Evolutionary conservation across 2,888 invertebrate genomes (phyloP), one percentile per base, ranked within the genome.

Genomic region (Drosophila hamatofila): DNA sequence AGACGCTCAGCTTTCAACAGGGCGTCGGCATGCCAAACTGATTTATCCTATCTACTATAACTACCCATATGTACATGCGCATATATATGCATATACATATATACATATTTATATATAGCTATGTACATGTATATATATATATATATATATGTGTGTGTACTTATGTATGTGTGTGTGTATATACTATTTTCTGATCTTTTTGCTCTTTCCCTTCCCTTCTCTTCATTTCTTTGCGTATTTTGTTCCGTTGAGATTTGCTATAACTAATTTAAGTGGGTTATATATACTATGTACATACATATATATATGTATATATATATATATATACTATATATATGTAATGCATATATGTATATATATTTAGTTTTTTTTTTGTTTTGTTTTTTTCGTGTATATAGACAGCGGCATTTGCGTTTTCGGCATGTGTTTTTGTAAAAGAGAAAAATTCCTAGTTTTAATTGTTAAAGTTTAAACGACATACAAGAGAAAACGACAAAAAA

Each of bases 1-100:
- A 90, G 75, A 89, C 92, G 49, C 88, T 84, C 92, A 51, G 93
- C 63, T 95, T 95, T 88, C 95, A 95, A 83, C 94, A 95, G 91
- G 95, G 95, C 2, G 72, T 92, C 3, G 83, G 88, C 58, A 91
- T 90, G 91, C 83, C 91, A 5, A 90, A 91, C 56, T 91, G 79
- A 89, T 69, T 44, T 51, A 39, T 9, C 37, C 25, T 27, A 27
- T 60, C 44, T 39, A 49, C 44, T 39, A 49, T 63, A 58, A 23
- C 46, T 46, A 57, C n/a, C 25, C 46, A 21, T 49, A 23, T 30
- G 23, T 11, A 54, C 5, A 23, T 23, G 25, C 25, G 2, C 25
- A 39, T 14, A 5, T 39, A 14, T 27, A 2, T 18, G 14, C 27
- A 16, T 30, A 9, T 41, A 27, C 18, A n/a, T 25, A n/a, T 25